Conservation (phyloP, 2,113 vertebrate genomes). For the Empidonax traillii region DNA sequence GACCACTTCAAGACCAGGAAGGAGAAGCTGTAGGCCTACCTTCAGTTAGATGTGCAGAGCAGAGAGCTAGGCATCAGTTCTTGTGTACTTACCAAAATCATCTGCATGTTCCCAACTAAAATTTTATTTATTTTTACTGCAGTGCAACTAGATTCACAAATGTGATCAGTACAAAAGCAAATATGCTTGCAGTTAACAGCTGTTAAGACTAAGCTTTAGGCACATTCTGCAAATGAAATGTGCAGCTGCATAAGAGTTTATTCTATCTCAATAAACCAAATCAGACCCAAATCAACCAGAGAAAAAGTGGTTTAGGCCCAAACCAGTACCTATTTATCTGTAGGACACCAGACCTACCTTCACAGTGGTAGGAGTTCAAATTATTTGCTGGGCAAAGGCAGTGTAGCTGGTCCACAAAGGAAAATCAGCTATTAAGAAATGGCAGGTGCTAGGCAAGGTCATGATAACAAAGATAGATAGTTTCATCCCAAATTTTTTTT, state of each 20-base stretch:
- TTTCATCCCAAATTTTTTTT: not conserved
- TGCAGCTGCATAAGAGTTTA: not conserved
- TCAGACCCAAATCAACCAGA: not conserved
- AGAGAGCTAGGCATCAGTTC: not conserved
- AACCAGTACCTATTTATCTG: not conserved
- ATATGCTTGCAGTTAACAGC: not conserved
- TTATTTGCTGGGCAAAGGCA: not conserved
- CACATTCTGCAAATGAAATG: not conserved
- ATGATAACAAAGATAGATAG: not conserved
- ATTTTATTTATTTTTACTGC: not conserved
- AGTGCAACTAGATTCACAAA: not conserved
- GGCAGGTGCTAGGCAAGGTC: not conserved
- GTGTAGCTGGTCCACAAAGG: not conserved
- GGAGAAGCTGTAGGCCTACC: not conserved
- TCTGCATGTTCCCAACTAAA: not conserved
- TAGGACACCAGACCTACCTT: not conserved
- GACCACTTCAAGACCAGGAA: not conserved
- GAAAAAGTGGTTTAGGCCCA: not conserved
- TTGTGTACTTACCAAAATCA: not conserved
- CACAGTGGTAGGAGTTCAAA: not conserved
- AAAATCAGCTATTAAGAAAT: not conserved
- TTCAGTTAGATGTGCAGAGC: not conserved
- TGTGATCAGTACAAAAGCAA: not conserved
- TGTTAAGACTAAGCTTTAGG: not conserved
- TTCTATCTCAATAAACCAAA: constrained; percentile 8